Percentiles rank a stretch among this genome's conserved stretches.
These are phyloP conservation scores for Eutrigla gurnardus DNA, from an alignment of 2,797 vertebrate species.

Conservation along the genomic window DNA sequence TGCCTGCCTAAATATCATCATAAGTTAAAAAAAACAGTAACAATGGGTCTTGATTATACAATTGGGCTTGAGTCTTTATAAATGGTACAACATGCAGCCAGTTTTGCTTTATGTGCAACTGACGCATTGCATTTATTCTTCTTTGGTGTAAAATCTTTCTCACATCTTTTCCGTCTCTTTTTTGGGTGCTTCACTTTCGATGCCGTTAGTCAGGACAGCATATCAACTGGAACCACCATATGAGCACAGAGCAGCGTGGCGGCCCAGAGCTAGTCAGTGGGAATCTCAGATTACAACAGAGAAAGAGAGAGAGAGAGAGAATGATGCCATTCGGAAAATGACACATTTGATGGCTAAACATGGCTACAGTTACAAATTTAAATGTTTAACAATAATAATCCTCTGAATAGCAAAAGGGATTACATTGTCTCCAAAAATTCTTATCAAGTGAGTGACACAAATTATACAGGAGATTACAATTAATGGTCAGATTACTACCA, in stretches of 20 bases:
- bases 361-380: neutral
- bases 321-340: neutral
- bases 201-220: no score
- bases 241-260: no score
- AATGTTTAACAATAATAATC: neutral
- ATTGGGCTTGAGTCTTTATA: constrained; percentile 10
- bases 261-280: no score
- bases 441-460: constrained; percentile 3
- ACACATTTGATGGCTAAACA: neutral
- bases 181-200: no score
- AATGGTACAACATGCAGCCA: constrained; percentile 17
- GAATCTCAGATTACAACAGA: no score
- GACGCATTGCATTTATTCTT: neutral
- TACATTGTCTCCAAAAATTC: neutral
- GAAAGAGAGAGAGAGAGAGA: no score
- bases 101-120: neutral
- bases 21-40: constrained; percentile 13
- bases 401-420: neutral
- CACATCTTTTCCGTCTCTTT: neutral
- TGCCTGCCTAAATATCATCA: constrained; percentile 4
- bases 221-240: no score
- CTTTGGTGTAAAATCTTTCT: neutral
- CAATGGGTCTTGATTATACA: constrained; percentile 47
- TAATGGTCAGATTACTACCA: constrained; percentile 4
- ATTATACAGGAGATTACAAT: neutral